A percentile compares a stretch with the other conserved stretches of the same genome.
Evolutionary conservation across 35 echinoderm and acorn worm genomes (phyloP).

Genomic region (Strongylocentrotus purpuratus): DNA sequence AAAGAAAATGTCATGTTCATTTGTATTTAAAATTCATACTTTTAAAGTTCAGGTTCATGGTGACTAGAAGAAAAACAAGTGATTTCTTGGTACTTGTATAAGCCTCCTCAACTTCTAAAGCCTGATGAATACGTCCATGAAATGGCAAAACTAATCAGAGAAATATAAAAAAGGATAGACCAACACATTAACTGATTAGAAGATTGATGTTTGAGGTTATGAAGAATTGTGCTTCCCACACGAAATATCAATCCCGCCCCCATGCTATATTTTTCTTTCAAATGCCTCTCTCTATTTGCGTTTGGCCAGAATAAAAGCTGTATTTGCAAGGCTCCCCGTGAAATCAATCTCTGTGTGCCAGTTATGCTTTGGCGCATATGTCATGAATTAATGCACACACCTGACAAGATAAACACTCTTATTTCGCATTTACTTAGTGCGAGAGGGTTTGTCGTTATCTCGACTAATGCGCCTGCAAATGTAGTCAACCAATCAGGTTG

Average conservation of each 20-base stretch:
- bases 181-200: not conserved
- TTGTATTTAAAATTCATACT: too few relatives aligned
- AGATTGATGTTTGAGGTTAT: not conserved
- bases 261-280: not conserved
- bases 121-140: not conserved
- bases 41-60: too few relatives aligned
- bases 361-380: constrained; percentile 9
- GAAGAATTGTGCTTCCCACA: not conserved
- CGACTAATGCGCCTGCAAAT: not conserved
- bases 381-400: constrained; percentile 17
- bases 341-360: not conserved
- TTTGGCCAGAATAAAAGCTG: not conserved
- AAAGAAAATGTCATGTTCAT: too few relatives aligned
- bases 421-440: not conserved
- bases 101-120: not conserved
- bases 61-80: too few relatives aligned
- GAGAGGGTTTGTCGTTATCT: not conserved
- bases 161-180: not conserved
- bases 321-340: not conserved
- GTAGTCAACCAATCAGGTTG: constrained; percentile 20
- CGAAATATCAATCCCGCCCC: not conserved
- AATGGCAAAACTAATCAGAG: not conserved
- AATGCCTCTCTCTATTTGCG: not conserved
- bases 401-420: not conserved
- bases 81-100: too few relatives aligned